Conservation (phyloP, 2,888 invertebrate species). For the Boloria euphrosyne region DNA sequence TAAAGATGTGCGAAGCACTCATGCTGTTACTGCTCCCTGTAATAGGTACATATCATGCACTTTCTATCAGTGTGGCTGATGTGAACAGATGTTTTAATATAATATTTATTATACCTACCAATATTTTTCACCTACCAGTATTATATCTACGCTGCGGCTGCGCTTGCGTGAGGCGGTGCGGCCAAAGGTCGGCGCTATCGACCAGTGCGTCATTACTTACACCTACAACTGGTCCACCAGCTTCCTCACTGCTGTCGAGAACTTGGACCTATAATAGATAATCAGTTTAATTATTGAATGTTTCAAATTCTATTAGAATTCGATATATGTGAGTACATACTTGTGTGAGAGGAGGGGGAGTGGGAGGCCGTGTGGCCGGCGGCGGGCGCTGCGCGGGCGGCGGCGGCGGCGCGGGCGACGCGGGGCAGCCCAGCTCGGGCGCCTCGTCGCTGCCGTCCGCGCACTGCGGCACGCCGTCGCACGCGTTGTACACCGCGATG, state of each 20-base stretch:
- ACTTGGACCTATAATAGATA: constrained; percentile 9
- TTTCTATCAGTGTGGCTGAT: too few species aligned
- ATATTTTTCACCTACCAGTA: constrained; percentile 42
- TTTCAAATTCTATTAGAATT: background rate
- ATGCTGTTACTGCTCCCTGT: constrained; percentile 40
- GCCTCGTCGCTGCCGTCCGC: constrained; percentile 96
- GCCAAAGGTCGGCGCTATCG: constrained; percentile 59
- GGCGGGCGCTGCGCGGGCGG: constrained; percentile 39
- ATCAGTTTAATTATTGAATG: background rate
- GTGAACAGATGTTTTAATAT: too few species aligned
- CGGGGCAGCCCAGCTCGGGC: constrained; percentile 89
- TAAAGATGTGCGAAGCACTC: constrained; percentile 84
- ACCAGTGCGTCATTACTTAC: constrained; percentile 31
- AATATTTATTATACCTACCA: too few species aligned
- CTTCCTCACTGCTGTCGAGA: constrained; percentile 34
- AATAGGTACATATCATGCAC: background rate
- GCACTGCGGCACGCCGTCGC: constrained; percentile 96
- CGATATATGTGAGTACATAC: background rate
- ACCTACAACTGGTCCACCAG: constrained; percentile 35
- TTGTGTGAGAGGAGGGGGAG: constrained; percentile 23
- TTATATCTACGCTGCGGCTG: constrained; percentile 61
- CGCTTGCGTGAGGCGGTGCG: constrained; percentile 71
- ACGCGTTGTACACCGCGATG: constrained; percentile 96
- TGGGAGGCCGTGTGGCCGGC: constrained; percentile 17
- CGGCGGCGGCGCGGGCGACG: constrained; percentile 67